Evolutionary conservation across 2,888 invertebrate species (phyloP), one percentile per base, ranked within the genome.

Genomic region (Phoronis australis): DNA sequence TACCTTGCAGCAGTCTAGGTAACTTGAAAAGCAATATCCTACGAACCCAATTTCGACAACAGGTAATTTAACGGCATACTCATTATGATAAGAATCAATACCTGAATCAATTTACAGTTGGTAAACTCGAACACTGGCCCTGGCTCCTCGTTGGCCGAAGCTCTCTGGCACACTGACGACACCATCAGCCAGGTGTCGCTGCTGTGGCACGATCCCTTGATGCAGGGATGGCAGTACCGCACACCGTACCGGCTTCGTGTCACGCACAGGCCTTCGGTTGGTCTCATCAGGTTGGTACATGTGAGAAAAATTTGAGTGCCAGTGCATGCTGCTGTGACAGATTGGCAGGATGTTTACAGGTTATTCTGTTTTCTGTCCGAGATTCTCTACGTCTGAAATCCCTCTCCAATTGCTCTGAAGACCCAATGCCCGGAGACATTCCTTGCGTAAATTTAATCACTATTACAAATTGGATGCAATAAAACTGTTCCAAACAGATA

Each of bases 191-290:
- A 57, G 20, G 59, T 55, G 23, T 57, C 44, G 5, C 24, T 65
- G 35, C 41, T 68, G 31, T 68, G 65, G 65, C 68, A 68, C 41
- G 65, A 66, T 40, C 64, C 62, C 15, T 42, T 42, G n/a, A 48
- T 68, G 52, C 48, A 48, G 4, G 58, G 59, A 9, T 68, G 66
- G 66, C 52, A 60, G 46, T 56, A 58, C 38, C 49, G 51, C 4
- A 59, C 54, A 0, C 51, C 66, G 20, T 68, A 68, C 54, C 51
- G 61, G 40, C 67, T 66, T 65, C 51, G 57, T 42, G 52, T 68
- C 6, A 50, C 54, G 21, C 65, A 64, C 42, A 47, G 52, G 26
- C 65, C 68, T 18, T 56, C 60, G 3, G 52, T 51, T 6, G 65
- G 62, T 3, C 51, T 55, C 41, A 64, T 65, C 31, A 63, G 60